Conservation (phyloP, 1,140 invertebrate genomes). For the Stegodyphus dumicola region DNA sequence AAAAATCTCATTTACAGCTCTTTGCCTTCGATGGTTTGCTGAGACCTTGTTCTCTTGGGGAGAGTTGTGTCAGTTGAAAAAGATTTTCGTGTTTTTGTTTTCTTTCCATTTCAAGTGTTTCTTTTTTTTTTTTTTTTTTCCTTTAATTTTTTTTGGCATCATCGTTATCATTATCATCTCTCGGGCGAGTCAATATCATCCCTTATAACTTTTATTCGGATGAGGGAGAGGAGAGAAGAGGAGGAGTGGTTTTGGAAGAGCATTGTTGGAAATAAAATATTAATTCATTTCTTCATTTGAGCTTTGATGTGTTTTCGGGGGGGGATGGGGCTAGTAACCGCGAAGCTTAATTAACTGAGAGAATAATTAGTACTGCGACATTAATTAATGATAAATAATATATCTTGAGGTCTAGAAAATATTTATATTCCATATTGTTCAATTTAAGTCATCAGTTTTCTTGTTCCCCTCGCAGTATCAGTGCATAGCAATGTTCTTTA, state of each 20-base stretch:
- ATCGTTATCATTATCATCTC: neutral
- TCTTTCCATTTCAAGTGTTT: slow-evolving; percentile 14
- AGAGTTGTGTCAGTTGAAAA: slow-evolving; percentile 1
- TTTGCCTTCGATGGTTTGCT: slow-evolving; percentile 8
- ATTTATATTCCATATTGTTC: slow-evolving; percentile 28
- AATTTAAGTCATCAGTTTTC: slow-evolving; percentile 37
- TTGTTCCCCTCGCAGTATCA: too few relatives aligned
- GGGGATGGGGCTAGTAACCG: slow-evolving; percentile 10
- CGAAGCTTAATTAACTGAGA: slow-evolving; percentile 51
- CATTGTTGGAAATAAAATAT: slow-evolving; percentile 37
- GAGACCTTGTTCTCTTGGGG: slow-evolving; percentile 9
- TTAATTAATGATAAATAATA: slow-evolving; percentile 58
- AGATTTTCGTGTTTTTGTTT: neutral
- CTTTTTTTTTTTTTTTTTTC: slow-evolving; percentile 9
- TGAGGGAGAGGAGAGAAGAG: neutral
- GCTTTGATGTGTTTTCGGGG: slow-evolving; percentile 15
- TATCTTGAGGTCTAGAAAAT: slow-evolving; percentile 23
- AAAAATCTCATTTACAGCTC: slow-evolving; percentile 43
- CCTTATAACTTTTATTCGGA: neutral
- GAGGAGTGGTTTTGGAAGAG: too few relatives aligned
- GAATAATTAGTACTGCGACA: slow-evolving; percentile 54
- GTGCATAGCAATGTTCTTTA: too few relatives aligned
- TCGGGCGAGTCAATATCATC: too few relatives aligned
- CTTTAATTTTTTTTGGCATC: neutral
- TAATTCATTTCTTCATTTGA: slow-evolving; percentile 50